phyloP scores from a whole-genome alignment of 1,140 invertebrate species.

The Tetramorium simillimum region DNA sequence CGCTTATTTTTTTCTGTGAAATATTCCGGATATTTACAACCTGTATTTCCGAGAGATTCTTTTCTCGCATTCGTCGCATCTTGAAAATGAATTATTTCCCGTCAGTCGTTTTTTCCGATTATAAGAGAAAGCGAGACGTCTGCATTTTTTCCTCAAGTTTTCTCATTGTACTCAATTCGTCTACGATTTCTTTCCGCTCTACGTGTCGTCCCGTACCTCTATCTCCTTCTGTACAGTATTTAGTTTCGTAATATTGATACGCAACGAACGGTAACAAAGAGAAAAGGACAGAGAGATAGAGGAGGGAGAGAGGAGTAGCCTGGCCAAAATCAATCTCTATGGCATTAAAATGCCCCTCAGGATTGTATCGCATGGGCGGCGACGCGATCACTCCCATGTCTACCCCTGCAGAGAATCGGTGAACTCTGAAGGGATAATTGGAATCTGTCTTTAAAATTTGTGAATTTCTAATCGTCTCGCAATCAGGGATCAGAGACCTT shows the following conservation, averaged over 20 bases:
- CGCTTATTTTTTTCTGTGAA: neutral
- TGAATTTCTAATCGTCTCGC: neutral
- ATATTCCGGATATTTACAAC: neutral
- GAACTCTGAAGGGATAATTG: constrained; percentile 9
- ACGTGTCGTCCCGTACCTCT: neutral
- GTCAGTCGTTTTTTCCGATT: neutral
- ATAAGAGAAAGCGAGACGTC: neutral
- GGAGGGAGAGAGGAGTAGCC: constrained; percentile 8
- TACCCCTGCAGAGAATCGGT: neutral
- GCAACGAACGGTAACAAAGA: constrained; percentile 12
- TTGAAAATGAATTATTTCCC: neutral
- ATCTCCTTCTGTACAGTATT: neutral
- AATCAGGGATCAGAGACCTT: neutral
- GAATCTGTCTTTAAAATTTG: neutral
- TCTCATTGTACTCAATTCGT: constrained; percentile 8
- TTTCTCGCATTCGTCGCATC: neutral
- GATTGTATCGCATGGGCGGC: neutral
- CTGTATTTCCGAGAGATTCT: neutral
- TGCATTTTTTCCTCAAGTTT: neutral
- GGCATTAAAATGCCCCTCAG: constrained; percentile 64
- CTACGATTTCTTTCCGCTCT: constrained; percentile 39
- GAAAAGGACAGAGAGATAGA: neutral
- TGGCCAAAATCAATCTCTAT: constrained; percentile 71
- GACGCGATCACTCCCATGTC: constrained; percentile 24
- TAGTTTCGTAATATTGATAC: constrained; percentile 39